Evolutionary conservation across 2,113 vertebrate species (phyloP).

Genomic region (Pluvialis apricaria): DNA sequence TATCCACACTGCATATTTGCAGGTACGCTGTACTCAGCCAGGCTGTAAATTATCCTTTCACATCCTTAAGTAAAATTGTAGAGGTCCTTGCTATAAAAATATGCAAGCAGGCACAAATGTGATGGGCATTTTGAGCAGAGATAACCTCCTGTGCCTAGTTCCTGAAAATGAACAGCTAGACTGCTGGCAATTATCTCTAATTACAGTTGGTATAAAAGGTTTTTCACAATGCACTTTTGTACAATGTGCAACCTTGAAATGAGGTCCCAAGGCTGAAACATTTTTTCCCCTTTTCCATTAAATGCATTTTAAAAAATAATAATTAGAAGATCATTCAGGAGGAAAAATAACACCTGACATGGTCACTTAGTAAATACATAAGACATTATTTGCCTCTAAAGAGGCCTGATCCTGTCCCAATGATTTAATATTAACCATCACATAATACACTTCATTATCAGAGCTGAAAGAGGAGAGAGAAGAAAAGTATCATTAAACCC

Average conservation of each 20-base stretch:
- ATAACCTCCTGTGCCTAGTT: not conserved
- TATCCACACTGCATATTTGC: not conserved
- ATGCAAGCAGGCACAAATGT: not conserved
- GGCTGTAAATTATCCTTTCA: constrained; percentile 21
- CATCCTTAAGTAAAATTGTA: not conserved
- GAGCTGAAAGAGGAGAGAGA: not conserved
- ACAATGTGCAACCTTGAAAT: not conserved
- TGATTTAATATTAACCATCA: not conserved
- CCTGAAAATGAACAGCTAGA: constrained; percentile 21
- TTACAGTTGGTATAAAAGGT: constrained; percentile 5
- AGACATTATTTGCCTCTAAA: not conserved
- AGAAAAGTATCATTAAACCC: not conserved
- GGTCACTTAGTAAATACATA: not conserved
- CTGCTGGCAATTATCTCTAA: constrained; percentile 51
- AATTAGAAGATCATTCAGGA: not conserved
- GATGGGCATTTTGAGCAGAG: constrained; percentile 5
- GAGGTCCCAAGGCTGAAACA: not conserved
- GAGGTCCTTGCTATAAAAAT: not conserved
- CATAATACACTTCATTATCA: not conserved
- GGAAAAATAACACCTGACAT: not conserved
- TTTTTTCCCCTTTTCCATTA: not conserved
- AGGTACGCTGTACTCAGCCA: not conserved
- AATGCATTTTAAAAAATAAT: not conserved
- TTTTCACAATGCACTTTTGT: not conserved
- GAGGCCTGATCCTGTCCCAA: not conserved